These are phyloP conservation scores for Helostoma temminkii DNA, from an alignment of 2,797 vertebrate genomes.

Conservation along the genomic window DNA sequence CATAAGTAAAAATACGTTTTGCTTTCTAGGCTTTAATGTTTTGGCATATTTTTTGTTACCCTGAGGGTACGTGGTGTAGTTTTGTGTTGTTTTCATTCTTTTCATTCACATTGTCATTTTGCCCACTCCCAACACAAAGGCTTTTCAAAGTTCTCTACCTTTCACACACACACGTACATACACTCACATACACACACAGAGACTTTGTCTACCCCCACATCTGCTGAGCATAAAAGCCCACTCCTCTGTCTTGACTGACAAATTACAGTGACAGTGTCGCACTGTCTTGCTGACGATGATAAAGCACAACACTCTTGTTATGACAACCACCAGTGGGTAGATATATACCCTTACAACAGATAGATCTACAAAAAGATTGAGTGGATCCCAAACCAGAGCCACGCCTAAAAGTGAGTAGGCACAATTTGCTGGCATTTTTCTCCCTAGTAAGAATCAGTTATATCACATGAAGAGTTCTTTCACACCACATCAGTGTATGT, in stretches of 20 bases:
- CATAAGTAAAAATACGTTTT: constrained; percentile 35
- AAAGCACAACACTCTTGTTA: constrained; percentile 61
- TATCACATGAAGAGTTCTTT: background rate
- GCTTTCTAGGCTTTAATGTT: constrained; percentile 33
- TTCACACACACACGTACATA: background rate
- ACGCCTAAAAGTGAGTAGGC: constrained; percentile 16
- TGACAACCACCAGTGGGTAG: constrained; percentile 51
- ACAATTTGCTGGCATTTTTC: background rate
- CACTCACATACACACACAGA: constrained; percentile 3
- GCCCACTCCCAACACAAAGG: constrained; percentile 45
- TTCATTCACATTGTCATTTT: constrained; percentile 43
- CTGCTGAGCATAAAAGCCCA: constrained; percentile 49
- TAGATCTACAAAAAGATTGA: constrained; percentile 32
- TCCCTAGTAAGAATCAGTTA: constrained; percentile 5
- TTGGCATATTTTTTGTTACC: constrained; percentile 43
- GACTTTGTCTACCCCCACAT: constrained; percentile 22
- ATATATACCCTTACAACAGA: constrained; percentile 31
- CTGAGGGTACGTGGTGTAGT: constrained; percentile 10
- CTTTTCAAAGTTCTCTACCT: constrained; percentile 25
- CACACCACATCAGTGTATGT: background rate
- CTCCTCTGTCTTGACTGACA: constrained; percentile 69
- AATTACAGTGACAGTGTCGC: constrained; percentile 68
- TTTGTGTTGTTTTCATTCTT: constrained; percentile 42
- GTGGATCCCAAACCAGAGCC: constrained; percentile 16
- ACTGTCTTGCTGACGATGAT: constrained; percentile 65